Conservation (phyloP, 2,797 vertebrate genomes). For the Notamacropus eugenii region DNA sequence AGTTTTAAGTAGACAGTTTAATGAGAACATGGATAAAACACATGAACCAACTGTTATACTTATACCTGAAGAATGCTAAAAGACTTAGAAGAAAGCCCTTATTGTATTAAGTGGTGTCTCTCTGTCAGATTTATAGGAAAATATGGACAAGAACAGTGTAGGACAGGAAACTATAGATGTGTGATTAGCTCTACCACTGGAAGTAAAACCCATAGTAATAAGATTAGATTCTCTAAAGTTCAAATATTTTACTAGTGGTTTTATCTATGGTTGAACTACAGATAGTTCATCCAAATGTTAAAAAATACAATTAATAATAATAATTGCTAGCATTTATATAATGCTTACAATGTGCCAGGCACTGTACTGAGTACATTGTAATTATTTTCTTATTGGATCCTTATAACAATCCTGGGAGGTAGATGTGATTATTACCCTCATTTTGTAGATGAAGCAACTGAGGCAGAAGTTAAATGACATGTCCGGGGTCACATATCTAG, state of each 20-base stretch:
- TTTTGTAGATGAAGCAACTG: background rate
- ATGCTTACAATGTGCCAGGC: background rate
- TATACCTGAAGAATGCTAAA: background rate
- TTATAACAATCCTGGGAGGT: background rate
- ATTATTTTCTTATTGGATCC: background rate
- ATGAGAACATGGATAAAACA: background rate
- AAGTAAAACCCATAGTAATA: no score
- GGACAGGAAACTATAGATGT: background rate
- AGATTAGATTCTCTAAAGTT: background rate
- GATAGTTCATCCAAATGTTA: background rate
- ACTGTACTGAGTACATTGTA: background rate
- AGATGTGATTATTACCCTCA: background rate
- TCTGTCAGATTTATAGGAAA: background rate
- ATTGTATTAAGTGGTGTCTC: background rate
- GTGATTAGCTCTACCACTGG: no score
- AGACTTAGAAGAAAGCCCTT: background rate
- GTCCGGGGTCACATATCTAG: background rate
- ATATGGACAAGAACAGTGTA: background rate
- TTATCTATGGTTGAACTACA: background rate
- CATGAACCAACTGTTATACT: background rate
- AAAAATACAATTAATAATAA: background rate
- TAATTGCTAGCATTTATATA: background rate
- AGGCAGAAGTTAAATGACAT: background rate
- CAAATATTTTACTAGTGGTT: background rate
- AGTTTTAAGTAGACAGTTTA: background rate